These are phyloP conservation scores for Laticauda laticaudata DNA, from an alignment of 2,113 vertebrate species.

Conservation along the genomic window DNA sequence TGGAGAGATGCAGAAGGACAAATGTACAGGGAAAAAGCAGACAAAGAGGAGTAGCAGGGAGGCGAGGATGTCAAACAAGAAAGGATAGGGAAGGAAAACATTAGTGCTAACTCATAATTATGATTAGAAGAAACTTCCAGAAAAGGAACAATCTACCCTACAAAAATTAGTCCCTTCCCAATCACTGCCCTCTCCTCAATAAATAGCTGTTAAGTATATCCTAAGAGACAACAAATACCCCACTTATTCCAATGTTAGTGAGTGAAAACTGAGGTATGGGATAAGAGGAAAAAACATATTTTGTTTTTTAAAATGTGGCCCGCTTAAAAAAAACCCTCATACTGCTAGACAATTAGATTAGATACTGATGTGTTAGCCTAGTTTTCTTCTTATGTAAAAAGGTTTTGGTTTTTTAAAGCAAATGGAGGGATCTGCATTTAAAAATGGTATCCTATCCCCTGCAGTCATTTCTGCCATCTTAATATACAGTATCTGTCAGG, in stretches of 20 bases:
- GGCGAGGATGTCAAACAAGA: background rate
- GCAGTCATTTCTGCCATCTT: background rate
- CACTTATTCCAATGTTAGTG: too few relatives aligned
- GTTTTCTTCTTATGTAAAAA: background rate
- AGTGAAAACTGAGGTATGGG: background rate
- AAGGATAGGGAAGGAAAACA: constrained; percentile 51
- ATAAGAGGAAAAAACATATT: too few relatives aligned
- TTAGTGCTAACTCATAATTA: constrained; percentile 51
- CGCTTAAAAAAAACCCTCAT: background rate
- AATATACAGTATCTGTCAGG: background rate
- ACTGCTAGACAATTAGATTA: background rate
- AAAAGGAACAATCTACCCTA: background rate
- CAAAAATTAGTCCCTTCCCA: background rate
- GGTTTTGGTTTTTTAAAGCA: background rate
- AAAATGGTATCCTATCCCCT: background rate
- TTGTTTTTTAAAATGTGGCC: background rate
- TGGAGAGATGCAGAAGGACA: constrained; percentile 48
- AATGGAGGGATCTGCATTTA: background rate
- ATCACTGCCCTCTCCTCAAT: background rate
- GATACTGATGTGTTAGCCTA: background rate
- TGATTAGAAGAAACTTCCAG: background rate
- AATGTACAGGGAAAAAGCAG: background rate
- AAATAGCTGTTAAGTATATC: background rate
- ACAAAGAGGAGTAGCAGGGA: background rate
- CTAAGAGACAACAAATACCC: background rate